phyloP scores from a whole-genome alignment of 2,797 vertebrate genomes.

The Poeciliopsis infans region DNA sequence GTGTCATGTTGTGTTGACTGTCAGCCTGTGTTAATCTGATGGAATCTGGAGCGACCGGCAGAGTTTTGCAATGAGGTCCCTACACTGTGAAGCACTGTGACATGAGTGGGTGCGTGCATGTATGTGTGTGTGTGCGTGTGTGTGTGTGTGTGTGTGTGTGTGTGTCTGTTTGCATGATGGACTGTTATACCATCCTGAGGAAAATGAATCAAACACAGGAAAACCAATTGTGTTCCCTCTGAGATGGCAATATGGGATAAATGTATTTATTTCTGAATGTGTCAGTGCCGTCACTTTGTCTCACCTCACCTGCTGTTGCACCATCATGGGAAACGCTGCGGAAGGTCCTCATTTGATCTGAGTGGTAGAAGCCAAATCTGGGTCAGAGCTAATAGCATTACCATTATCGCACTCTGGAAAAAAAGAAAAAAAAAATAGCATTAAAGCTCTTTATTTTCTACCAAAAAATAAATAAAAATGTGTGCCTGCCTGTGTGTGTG shows the following conservation, averaged over 20 bases:
- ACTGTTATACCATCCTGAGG: slow-evolving; percentile 54
- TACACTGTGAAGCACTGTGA: slow-evolving; percentile 71
- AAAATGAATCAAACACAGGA: slow-evolving; percentile 37
- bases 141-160: slow-evolving; percentile 13
- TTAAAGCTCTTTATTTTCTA: slow-evolving; percentile 65
- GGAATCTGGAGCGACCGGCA: slow-evolving; percentile 30
- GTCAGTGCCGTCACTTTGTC: slow-evolving; percentile 38
- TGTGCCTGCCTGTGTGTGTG: slow-evolving; percentile 21
- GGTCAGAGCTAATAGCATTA: slow-evolving; percentile 61
- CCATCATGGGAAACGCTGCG: slow-evolving; percentile 7
- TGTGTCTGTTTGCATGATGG: slow-evolving; percentile 25
- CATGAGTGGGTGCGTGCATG: slow-evolving; percentile 6
- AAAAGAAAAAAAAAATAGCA: slow-evolving; percentile 4
- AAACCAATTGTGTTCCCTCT: slow-evolving; percentile 45
- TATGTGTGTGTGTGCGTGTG: slow-evolving; percentile 3
- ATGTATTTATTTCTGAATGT: slow-evolving; percentile 67
- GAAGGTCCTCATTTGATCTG: slow-evolving; percentile 35
- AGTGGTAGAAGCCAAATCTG: slow-evolving; percentile 67
- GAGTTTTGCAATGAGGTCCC: slow-evolving; percentile 57
- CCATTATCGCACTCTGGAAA: slow-evolving; percentile 34
- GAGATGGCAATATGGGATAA: slow-evolving; percentile 61
- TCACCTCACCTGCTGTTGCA: slow-evolving; percentile 4
- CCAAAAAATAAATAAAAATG: slow-evolving; percentile 48
- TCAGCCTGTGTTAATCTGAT: slow-evolving; percentile 44
- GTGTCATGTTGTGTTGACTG: slow-evolving; percentile 46